Evolutionary conservation across 30 jellyfish, hydroid and myxozoan species (phyloP).

Genomic region (Nemopilema nomurai): DNA sequence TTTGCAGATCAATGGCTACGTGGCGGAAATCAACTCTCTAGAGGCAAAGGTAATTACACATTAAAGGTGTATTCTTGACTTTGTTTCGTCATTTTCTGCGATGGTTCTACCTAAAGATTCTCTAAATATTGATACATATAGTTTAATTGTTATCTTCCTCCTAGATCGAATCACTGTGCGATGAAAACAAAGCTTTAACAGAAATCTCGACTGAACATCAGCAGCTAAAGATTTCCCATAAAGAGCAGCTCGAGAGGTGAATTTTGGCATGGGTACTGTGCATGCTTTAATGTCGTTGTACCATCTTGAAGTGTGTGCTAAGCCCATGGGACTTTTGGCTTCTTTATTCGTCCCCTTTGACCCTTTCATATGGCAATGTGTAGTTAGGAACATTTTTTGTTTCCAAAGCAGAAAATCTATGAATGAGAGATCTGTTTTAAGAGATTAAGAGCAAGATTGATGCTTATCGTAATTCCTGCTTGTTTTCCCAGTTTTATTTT

Average conservation of each 20-base stretch:
- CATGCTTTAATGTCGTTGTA: too few species aligned
- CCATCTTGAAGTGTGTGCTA: too few species aligned
- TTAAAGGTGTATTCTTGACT: background rate
- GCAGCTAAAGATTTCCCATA: slow-evolving; percentile 14
- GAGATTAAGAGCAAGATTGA: background rate
- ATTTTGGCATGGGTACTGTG: too few species aligned
- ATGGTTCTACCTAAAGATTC: too few species aligned
- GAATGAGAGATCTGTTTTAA: too few species aligned
- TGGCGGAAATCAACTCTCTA: background rate
- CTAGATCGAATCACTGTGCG: slow-evolving; percentile 35
- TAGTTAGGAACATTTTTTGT: too few species aligned
- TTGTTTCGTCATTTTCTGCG: background rate
- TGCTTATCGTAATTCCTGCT: background rate
- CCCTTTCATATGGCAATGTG: too few species aligned
- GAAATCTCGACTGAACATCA: slow-evolving; percentile 42
- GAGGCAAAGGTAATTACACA: background rate
- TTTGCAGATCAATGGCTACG: background rate
- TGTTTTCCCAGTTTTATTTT: background rate
- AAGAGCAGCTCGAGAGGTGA: slow-evolving; percentile 59
- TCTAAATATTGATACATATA: background rate
- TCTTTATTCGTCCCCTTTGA: too few species aligned
- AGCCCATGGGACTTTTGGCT: too few species aligned
- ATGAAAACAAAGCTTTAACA: slow-evolving; percentile 39
- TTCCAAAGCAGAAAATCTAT: too few species aligned
- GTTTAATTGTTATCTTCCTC: background rate